Conservation (phyloP, 2,888 invertebrate genomes). For the Heliconius hortense region DNA sequence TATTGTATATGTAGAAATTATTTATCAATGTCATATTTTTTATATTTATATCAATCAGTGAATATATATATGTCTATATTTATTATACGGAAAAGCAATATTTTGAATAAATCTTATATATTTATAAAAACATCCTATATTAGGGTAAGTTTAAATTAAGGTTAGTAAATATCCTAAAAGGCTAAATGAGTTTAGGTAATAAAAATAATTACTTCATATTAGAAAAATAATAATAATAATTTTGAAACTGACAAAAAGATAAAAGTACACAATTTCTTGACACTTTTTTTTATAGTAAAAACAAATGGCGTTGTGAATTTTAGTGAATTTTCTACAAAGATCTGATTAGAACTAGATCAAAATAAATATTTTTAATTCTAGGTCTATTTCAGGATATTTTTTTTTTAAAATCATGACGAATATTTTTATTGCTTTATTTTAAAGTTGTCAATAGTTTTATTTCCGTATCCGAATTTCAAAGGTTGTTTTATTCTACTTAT, state of each 20-base stretch:
- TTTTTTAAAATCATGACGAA: background rate
- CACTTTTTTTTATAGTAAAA: background rate
- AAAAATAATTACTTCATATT: background rate
- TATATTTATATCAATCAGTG: background rate
- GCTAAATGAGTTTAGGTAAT: slow-evolving; percentile 16
- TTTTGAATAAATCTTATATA: slow-evolving; percentile 14
- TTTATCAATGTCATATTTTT: background rate
- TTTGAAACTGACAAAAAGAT: background rate
- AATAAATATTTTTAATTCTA: no score
- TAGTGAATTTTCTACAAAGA: background rate
- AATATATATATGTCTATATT: background rate
- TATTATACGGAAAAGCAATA: slow-evolving; percentile 13
- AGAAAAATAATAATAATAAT: background rate
- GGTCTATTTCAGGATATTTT: background rate
- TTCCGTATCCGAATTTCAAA: slow-evolving; percentile 13
- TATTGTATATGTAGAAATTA: background rate
- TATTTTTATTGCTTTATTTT: background rate
- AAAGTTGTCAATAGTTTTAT: background rate
- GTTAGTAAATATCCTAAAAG: slow-evolving; percentile 25
- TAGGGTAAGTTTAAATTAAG: slow-evolving; percentile 27
- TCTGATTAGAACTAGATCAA: slow-evolving; percentile 18
- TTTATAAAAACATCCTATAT: slow-evolving; percentile 20
- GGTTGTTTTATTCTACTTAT: slow-evolving; percentile 13
- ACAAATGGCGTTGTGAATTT: background rate
- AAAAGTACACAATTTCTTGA: background rate